Conservation (phyloP, 2,113 vertebrate genomes). For the Cacatua alba region DNA sequence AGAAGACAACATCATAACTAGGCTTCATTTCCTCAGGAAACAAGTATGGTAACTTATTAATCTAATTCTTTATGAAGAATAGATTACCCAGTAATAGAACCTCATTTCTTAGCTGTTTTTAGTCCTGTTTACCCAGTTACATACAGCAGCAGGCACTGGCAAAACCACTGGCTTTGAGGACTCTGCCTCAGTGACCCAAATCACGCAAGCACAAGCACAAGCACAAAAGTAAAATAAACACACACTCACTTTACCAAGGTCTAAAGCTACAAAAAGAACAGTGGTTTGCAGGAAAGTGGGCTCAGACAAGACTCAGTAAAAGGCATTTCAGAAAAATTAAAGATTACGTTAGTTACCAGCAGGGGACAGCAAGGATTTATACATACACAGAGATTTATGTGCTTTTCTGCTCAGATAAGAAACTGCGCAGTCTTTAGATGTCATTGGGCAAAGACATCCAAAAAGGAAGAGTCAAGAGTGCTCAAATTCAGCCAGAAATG, state of each 20-base stretch:
- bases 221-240: neutral
- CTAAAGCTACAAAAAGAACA: neutral
- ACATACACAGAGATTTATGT: neutral
- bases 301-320: neutral
- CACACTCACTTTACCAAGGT: neutral
- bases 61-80: neutral
- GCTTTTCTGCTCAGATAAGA: neutral
- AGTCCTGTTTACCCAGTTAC: neutral
- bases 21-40: neutral
- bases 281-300: neutral
- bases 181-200: neutral
- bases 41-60: neutral
- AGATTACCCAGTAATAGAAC: neutral
- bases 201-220: neutral
- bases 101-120: neutral
- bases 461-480: neutral
- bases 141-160: neutral
- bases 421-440: neutral
- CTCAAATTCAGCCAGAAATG: neutral
- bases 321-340: neutral
- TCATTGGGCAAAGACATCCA: neutral
- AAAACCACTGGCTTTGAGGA: neutral
- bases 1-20: neutral
- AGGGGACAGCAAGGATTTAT: constrained; percentile 34
- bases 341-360: neutral